Percentiles rank a stretch among this genome's conserved stretches.
Conservation (phyloP, 2,888 invertebrate species). For the Agrilus cyanescens region DNA sequence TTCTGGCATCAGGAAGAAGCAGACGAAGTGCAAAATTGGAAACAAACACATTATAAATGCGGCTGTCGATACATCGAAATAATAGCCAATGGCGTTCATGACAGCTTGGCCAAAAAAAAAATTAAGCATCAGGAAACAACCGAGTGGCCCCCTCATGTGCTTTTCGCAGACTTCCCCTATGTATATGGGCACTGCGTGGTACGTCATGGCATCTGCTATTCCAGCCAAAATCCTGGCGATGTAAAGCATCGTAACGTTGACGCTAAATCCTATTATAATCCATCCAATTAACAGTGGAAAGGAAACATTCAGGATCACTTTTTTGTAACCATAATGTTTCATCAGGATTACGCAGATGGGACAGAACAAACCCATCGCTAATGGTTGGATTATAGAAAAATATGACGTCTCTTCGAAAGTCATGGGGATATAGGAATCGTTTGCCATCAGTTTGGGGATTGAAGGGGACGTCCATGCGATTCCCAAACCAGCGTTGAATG, state of each 20-base stretch:
- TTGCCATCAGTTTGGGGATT: slow-evolving; percentile 12
- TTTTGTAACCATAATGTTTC: slow-evolving; percentile 15
- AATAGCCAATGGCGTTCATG: slow-evolving; percentile 21
- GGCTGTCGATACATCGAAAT: slow-evolving; percentile 10
- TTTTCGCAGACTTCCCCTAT: slow-evolving; percentile 24
- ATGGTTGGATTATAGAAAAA: slow-evolving; percentile 13
- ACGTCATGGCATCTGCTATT: slow-evolving; percentile 21
- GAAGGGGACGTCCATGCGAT: too few relatives aligned
- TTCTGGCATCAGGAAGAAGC: slow-evolving; percentile 23
- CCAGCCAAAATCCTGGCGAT: slow-evolving; percentile 21
- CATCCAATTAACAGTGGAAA: too few relatives aligned
- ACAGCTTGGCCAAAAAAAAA: slow-evolving; percentile 16
- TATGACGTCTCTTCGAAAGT: slow-evolving; percentile 13
- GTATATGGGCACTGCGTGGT: slow-evolving; percentile 19
- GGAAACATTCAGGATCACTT: background rate
- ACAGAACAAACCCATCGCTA: slow-evolving; percentile 10
- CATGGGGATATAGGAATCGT: slow-evolving; percentile 7
- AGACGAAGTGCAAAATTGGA: slow-evolving; percentile 17
- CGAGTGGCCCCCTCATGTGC: slow-evolving; percentile 23
- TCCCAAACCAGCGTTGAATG: too few relatives aligned
- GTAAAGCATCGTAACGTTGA: too few relatives aligned
- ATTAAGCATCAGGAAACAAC: slow-evolving; percentile 19
- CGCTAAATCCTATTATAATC: too few relatives aligned
- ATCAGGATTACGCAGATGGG: slow-evolving; percentile 5
- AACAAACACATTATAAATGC: slow-evolving; percentile 9